These are phyloP conservation scores for Amblyteles armatorius DNA, from an alignment of 2,888 invertebrate species.

Conservation along the genomic window DNA sequence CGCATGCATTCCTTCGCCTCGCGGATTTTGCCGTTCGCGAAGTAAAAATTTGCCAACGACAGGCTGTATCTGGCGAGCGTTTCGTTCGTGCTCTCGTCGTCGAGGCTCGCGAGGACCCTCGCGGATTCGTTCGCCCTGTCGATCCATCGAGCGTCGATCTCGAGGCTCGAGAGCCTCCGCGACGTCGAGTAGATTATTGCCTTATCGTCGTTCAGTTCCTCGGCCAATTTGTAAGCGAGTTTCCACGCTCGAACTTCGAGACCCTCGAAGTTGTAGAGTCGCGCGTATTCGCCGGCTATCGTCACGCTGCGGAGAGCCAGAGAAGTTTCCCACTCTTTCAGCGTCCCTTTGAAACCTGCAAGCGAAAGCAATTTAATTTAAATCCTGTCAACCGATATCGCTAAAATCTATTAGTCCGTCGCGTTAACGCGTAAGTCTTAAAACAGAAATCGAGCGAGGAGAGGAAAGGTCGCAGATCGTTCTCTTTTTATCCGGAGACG, in stretches of 20 bases:
- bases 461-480: no score
- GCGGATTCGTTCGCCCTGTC: constrained; percentile 69
- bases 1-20: constrained; percentile 75
- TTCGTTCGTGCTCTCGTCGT: constrained; percentile 62
- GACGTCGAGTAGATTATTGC: constrained; percentile 77
- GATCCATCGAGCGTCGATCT: constrained; percentile 78
- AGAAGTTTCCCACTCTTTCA: constrained; percentile 72
- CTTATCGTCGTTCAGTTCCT: constrained; percentile 70
- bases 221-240: constrained; percentile 77
- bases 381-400: no score
- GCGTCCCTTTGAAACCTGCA: neutral
- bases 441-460: no score
- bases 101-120: constrained; percentile 64
- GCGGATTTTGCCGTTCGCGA: constrained; percentile 74
- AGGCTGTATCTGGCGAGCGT: constrained; percentile 77
- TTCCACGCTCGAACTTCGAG: constrained; percentile 79
- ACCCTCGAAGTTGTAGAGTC: constrained; percentile 76
- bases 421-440: no score
- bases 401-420: no score
- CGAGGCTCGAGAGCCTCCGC: constrained; percentile 76
- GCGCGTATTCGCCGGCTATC: constrained; percentile 79
- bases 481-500: no score
- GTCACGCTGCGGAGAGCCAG: constrained; percentile 74
- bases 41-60: constrained; percentile 80
- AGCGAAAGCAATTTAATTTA: no score